phyloP scores from a whole-genome alignment of 2,113 vertebrate species.

The Microcebus jonahi region DNA sequence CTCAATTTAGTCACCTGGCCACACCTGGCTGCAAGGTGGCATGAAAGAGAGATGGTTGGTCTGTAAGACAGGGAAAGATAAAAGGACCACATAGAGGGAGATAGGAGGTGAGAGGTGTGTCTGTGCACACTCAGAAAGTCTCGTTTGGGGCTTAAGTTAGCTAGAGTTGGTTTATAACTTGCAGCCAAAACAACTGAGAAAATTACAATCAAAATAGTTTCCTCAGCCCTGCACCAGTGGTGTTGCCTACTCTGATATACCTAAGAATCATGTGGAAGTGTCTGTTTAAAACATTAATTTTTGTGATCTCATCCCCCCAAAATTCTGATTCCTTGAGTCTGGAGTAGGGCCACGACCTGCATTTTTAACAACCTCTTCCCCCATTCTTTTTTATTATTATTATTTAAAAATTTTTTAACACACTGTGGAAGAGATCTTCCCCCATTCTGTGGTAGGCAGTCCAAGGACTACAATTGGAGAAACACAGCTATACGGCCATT shows the following conservation, averaged over 20 bases:
- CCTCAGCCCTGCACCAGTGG: not conserved
- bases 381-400: not conserved
- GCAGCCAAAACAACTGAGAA: not conserved
- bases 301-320: not conserved
- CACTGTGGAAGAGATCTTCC: not conserved
- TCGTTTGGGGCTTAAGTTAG: not conserved
- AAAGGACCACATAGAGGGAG: not conserved
- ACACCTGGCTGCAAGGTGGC: not conserved
- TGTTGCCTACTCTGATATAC: not conserved
- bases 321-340: slow-evolving; percentile 8
- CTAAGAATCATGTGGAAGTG: not conserved
- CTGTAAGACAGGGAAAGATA: not conserved
- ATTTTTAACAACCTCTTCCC: not conserved
- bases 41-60: not conserved
- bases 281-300: slow-evolving; percentile 43
- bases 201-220: not conserved
- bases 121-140: not conserved
- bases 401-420: too few relatives aligned
- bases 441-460: not conserved
- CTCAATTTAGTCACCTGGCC: not conserved
- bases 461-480: not conserved
- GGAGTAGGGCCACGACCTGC: not conserved
- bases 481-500: not conserved
- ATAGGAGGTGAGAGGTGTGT: not conserved
- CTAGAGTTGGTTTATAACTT: not conserved